Evolutionary conservation across 2,797 vertebrate genomes (phyloP), one percentile per base, ranked within the genome.

Genomic region (Falco peregrinus): DNA sequence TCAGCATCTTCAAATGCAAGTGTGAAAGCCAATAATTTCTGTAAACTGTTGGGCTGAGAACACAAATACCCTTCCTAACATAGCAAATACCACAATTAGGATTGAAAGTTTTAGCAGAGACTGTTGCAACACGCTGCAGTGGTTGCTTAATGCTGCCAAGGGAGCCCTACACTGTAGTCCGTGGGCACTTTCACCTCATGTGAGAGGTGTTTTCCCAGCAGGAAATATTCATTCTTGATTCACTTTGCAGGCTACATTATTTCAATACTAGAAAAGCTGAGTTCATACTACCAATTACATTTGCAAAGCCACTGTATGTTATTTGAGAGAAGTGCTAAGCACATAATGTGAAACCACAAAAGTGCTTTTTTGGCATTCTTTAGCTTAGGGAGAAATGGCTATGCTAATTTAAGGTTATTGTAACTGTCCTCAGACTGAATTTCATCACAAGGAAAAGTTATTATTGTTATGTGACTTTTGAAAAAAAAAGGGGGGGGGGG

Each of bases 341-440:
- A 0, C 61, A 71, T 70, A 63, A 94, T 54, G 61, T 39, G 75
- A 97, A 97, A 96, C 82, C 92, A 87, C 84, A 78, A n/a, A 94
- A 96, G 95, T 89, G 91, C 69, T 92, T 91, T 96, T 93, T 86
- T 94, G 87, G 82, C 96, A 85, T 92, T 92, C 91, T 96, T 91
- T 85, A 93, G 71, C 50, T 78, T 63, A n/a, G 29, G 39, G 82
- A 92, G 39, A 95, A 86, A 91, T 17, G 47, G 2, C 7, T 69
- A 68, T 79, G 57, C 78, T 95, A 94, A 94, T 95, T 90, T 90
- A 83, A 94, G 75, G 61, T 47, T 63, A 24, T 79, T 67, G 37
- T 68, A 92, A 45, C 48, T 14, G 2, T 89, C 47, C 47, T 68
- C 60, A 85, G 78, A 25, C 61, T 43, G 82, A 93, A 54, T 71